Evolutionary conservation across 2,888 invertebrate species (phyloP).

Genomic region (Erynnis tages): DNA sequence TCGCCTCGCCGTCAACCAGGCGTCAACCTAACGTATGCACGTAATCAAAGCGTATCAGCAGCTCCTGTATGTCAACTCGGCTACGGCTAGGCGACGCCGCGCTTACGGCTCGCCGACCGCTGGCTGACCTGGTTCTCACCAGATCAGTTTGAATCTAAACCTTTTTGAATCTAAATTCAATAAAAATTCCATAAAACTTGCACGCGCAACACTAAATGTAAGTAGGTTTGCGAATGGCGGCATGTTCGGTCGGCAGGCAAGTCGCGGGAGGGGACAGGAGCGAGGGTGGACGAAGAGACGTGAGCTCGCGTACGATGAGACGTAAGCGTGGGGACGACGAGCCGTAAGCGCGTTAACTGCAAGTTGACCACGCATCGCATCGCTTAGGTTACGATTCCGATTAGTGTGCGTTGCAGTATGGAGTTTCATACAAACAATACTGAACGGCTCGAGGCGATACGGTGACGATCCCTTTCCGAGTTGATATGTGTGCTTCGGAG

Average conservation of each 20-base stretch:
- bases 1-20: conserved; percentile 9
- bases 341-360: conserved; percentile 28
- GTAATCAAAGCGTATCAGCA: conserved; percentile 31
- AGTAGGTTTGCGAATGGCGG: too few relatives aligned
- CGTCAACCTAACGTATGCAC: conserved; percentile 26
- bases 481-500: conserved; percentile 21
- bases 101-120: conserved; percentile 27
- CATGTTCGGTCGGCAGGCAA: too few relatives aligned
- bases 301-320: conserved; percentile 22
- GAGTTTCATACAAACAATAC: conserved; percentile 21
- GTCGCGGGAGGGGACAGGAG: conserved; percentile 7
- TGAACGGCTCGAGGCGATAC: conserved; percentile 23
- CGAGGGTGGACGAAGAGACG: background rate
- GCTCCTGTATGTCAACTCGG: conserved; percentile 34
- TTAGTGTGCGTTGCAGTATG: conserved; percentile 7
- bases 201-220: too few relatives aligned
- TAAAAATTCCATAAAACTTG: too few relatives aligned
- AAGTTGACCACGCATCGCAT: conserved; percentile 19
- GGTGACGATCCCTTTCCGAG: conserved; percentile 27
- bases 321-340: conserved; percentile 28
- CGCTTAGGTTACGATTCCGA: conserved; percentile 24
- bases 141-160: conserved; percentile 32
- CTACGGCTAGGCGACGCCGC: conserved; percentile 32
- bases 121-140: background rate
- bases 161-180: too few relatives aligned